These are phyloP conservation scores for Myotis vivesi DNA, from an alignment of 2,797 vertebrate genomes.

Conservation along the genomic window DNA sequence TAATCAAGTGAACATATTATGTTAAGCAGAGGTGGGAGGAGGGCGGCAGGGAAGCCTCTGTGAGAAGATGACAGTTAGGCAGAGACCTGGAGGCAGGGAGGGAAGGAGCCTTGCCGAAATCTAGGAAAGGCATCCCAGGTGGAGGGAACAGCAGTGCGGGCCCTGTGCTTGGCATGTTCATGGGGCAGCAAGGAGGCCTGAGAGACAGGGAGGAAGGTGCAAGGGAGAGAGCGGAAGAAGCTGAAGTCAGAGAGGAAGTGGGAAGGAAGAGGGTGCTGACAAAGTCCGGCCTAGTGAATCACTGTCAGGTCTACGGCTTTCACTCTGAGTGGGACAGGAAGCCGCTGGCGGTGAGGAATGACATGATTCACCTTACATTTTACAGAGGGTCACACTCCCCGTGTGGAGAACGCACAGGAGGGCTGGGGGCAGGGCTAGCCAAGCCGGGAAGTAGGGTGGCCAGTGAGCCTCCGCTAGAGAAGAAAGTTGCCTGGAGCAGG, in stretches of 20 bases:
- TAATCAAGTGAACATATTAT: not conserved
- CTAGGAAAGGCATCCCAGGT: not conserved
- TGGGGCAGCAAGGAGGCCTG: not conserved
- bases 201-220: not conserved
- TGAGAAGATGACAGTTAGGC: not conserved
- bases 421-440: not conserved
- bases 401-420: not conserved
- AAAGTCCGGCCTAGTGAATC: not conserved
- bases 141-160: not conserved
- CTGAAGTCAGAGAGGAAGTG: not conserved
- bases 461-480: not conserved
- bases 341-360: not conserved
- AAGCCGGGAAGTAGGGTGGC: fast-evolving
- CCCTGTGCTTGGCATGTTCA: not conserved
- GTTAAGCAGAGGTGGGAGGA: not conserved
- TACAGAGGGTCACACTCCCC: not conserved
- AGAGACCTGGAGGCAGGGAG: not conserved
- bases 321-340: not conserved
- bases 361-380: not conserved
- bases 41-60: not conserved
- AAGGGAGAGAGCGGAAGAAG: not conserved
- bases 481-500: not conserved
- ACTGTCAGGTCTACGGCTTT: not conserved
- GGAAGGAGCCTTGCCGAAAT: not conserved
- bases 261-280: not conserved